Conservation (phyloP, 2,113 vertebrate species). For the Syngnathoides biaculeatus region DNA sequence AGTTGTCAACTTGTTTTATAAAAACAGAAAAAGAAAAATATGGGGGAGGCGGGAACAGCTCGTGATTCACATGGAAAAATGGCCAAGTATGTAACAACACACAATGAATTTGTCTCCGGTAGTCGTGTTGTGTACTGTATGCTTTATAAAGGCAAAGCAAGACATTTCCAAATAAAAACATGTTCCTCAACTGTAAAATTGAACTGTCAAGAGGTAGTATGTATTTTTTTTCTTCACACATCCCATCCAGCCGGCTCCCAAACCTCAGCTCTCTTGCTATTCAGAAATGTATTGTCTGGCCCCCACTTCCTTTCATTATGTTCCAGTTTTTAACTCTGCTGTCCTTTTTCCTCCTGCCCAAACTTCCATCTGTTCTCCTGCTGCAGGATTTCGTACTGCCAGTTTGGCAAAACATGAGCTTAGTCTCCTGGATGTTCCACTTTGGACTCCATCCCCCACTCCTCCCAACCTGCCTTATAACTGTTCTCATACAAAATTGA, state of each 20-base stretch:
- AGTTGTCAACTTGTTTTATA: no score
- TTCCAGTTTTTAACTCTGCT: neutral
- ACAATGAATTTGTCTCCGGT: no score
- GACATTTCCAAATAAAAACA: no score
- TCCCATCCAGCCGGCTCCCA: neutral
- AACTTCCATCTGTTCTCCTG: neutral
- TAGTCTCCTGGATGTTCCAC: neutral
- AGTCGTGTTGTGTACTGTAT: no score
- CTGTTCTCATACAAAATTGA: neutral
- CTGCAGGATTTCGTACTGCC: slow-evolving; percentile 3
- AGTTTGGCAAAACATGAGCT: slow-evolving; percentile 3
- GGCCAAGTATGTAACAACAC: no score
- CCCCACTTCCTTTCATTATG: neutral
- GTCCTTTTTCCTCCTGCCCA: slow-evolving; percentile 1
- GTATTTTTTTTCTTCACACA: neutral
- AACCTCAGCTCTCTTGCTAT: neutral
- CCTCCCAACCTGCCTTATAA: neutral
- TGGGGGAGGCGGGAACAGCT: no score
- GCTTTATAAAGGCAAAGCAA: no score
- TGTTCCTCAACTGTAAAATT: neutral
- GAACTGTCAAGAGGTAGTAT: neutral
- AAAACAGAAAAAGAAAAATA: no score
- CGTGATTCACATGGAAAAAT: no score
- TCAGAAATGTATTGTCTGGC: neutral
- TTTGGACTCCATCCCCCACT: neutral